Evolutionary conservation across 2,888 invertebrate species (phyloP), one percentile per base, ranked within the genome.

Genomic region (Nezara viridula): DNA sequence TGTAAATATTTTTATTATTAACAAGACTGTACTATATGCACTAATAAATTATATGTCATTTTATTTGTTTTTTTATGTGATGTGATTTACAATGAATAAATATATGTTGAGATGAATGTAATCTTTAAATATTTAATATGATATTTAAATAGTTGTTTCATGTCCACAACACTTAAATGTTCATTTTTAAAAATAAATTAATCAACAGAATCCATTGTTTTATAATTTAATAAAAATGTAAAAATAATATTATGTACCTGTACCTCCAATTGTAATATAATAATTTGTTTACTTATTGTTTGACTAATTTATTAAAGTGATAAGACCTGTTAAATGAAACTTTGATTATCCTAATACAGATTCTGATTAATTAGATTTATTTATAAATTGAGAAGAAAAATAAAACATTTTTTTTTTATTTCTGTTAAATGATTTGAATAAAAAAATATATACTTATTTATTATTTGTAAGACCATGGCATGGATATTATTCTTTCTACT

Each of bases 1-100:
- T 88, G 88, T 88, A 88, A 88, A 88, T 88, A 88, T 88, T 66
- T 88, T 73, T 88, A 88, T 73, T 88, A 88, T 88, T 88, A 88
- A 86, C 60, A 88, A 88, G 88, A 88, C 88, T 88, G 88, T 77
- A 88, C 44, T 60, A 60, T 88, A 88, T 88, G 88, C 88, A 88
- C 88, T 88, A 66, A 73, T 88, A 88, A 88, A 88, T 88, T 60
- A 60, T 60, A 60, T 60, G 66, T 87, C 44, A 66, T 87, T 87
- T 87, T 60, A 87, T 87, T 44, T 37, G 86, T 24, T 27, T 73
- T 88, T 88, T 55, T 77, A 88, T 88, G 88, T 88, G 77, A 66
- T 88, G 88, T 88, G 88, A 88, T 73, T 60, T 88, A 66, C 73
- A 86, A 47, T 88, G 77, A 88, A 21, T 88, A 88, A 88, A 47